These are phyloP conservation scores for Sphenodon punctatus DNA, from an alignment of 2,797 vertebrate genomes.

Conservation along the genomic window DNA sequence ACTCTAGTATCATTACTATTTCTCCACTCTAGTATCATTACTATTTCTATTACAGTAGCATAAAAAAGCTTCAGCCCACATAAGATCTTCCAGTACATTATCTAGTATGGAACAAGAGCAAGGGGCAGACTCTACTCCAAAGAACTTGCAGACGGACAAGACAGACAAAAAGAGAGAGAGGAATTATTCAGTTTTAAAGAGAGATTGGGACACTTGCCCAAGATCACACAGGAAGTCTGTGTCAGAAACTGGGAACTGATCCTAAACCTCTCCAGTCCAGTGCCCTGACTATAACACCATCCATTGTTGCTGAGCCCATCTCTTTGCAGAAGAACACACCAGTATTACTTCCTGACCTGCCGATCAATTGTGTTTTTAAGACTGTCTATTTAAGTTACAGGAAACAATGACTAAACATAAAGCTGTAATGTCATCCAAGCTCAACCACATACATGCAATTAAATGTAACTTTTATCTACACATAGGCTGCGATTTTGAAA, in stretches of 20 bases:
- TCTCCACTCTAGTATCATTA: too few species aligned
- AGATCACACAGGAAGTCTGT: background rate
- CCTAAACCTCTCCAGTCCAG: too few species aligned
- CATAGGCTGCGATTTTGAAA: too few species aligned
- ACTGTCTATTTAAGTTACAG: background rate
- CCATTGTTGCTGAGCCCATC: background rate
- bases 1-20: too few species aligned
- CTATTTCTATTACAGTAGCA: too few species aligned
- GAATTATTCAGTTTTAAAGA: background rate
- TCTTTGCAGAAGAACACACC: background rate
- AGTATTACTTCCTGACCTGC: accelerated
- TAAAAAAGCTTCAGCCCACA: too few species aligned
- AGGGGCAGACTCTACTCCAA: too few species aligned
- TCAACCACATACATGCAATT: accelerated
- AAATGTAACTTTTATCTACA: background rate
- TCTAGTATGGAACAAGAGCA: too few species aligned
- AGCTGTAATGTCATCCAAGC: background rate
- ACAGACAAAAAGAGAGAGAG: background rate
- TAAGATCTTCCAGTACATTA: too few species aligned
- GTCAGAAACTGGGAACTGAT: background rate
- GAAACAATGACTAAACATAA: background rate
- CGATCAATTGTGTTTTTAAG: background rate
- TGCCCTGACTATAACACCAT: background rate
- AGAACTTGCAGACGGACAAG: background rate
- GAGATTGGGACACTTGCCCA: background rate